Evolutionary conservation across 2,113 vertebrate genomes (phyloP).

Genomic region (Drymodes brunneopygia): DNA sequence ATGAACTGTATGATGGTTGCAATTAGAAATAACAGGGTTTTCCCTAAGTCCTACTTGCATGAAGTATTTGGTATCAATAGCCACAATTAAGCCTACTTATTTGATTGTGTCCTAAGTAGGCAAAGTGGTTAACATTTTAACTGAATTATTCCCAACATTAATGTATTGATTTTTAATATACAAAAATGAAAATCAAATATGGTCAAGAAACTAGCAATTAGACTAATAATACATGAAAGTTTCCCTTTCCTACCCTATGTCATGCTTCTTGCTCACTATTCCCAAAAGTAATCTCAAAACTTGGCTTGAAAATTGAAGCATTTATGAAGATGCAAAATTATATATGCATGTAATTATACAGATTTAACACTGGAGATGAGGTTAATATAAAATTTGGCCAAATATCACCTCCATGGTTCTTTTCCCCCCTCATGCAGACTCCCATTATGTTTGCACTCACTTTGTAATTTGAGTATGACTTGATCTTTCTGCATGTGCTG

Average conservation of each 20-base stretch:
- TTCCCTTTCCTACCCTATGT: background rate
- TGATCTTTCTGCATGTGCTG: background rate
- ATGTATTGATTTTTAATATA: background rate
- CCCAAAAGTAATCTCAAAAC: background rate
- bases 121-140: background rate
- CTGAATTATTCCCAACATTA: background rate
- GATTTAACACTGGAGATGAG: background rate
- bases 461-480: constrained; percentile 18
- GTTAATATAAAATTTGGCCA: background rate
- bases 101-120: background rate
- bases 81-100: background rate
- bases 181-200: background rate
- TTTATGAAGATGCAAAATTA: background rate
- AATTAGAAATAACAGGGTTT: background rate
- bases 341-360: background rate
- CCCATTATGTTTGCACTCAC: background rate
- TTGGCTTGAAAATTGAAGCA: background rate
- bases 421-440: background rate
- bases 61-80: background rate
- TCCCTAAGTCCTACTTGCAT: background rate
- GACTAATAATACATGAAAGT: background rate
- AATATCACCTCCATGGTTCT: background rate
- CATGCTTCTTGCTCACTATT: background rate
- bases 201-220: background rate
- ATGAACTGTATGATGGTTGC: background rate